Percentiles rank a stretch among this genome's conserved stretches.
Conservation (phyloP, 1,140 invertebrate genomes). For the Drosophila teissieri region DNA sequence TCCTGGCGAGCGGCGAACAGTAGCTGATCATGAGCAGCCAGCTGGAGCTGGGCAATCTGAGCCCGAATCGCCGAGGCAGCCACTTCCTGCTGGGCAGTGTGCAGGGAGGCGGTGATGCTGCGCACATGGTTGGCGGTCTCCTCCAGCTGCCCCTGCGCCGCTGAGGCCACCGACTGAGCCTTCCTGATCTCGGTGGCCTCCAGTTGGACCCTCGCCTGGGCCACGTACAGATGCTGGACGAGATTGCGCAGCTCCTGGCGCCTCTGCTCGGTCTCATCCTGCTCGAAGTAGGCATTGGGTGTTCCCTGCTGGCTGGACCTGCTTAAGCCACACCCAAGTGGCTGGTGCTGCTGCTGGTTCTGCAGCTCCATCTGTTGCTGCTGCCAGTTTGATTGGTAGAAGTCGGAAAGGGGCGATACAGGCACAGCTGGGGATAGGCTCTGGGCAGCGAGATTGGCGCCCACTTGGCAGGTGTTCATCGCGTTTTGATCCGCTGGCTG, state of each 20-base stretch:
- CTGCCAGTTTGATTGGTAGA: conserved; percentile 2
- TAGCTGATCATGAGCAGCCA: conserved; percentile 81
- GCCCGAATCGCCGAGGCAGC: conserved; percentile 77
- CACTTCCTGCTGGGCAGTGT: conserved; percentile 80
- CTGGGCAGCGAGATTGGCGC: neutral
- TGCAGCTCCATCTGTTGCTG: conserved; percentile 4
- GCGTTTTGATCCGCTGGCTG: neutral
- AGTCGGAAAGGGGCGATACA: neutral
- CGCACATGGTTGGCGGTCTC: conserved; percentile 80
- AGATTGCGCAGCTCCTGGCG: conserved; percentile 65
- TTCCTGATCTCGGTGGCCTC: conserved; percentile 80
- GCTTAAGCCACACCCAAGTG: neutral
- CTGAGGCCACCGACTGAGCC: conserved; percentile 70
- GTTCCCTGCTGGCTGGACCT: neutral
- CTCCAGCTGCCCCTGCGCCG: conserved; percentile 70
- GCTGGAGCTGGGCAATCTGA: conserved; percentile 79
- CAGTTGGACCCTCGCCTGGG: conserved; percentile 79
- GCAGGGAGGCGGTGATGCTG: conserved; percentile 72
- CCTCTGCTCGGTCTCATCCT: conserved; percentile 59
- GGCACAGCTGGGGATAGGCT: neutral
- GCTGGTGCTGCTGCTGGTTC: conserved; percentile 4
- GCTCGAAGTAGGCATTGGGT: conserved; percentile 3
- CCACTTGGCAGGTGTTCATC: neutral
- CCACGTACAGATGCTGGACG: conserved; percentile 80
- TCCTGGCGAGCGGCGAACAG: conserved; percentile 81